Conservation (phyloP, 2,113 vertebrate species). For the Proteles cristata region DNA sequence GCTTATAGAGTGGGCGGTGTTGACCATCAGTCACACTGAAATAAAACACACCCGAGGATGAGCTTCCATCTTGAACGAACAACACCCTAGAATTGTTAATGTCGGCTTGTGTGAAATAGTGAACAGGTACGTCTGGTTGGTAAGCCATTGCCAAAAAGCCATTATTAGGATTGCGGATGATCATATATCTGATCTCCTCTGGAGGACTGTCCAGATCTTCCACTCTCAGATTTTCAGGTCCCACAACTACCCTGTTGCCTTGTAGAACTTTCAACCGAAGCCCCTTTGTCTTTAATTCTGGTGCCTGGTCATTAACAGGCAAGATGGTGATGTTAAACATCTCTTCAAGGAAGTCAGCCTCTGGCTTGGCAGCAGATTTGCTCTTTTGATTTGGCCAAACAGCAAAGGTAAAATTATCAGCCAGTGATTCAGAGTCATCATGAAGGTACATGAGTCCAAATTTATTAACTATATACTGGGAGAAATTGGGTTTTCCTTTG, state of each 20-base stretch:
- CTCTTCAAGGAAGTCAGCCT: conserved; percentile 88
- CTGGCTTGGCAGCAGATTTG: conserved; percentile 86
- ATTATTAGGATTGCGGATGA: conserved; percentile 91
- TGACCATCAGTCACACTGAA: conserved; percentile 94
- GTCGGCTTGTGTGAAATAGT: conserved; percentile 92
- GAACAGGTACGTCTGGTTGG: conserved; percentile 84
- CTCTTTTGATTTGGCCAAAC: conserved; percentile 91
- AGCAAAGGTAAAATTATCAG: conserved; percentile 90
- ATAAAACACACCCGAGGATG: conserved; percentile 92
- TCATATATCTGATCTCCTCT: conserved; percentile 89
- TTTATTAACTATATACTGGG: conserved; percentile 91
- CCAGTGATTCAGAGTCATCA: conserved; percentile 91
- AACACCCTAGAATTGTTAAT: conserved; percentile 88
- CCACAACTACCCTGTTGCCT: conserved; percentile 86
- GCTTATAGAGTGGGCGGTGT: conserved; percentile 93
- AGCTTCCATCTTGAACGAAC: conserved; percentile 93
- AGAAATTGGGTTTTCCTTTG: conserved; percentile 93
- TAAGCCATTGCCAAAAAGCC: conserved; percentile 89
- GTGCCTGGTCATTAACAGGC: conserved; percentile 92
- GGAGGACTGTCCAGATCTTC: conserved; percentile 92
- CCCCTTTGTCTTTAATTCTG: conserved; percentile 91
- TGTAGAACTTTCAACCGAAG: conserved; percentile 90
- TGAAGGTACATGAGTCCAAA: conserved; percentile 92
- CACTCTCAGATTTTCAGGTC: conserved; percentile 89
- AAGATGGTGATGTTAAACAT: conserved; percentile 91